Evolutionary conservation across 2,113 vertebrate species (phyloP), one percentile per base, ranked within the genome.

Genomic region (Hydropotes inermis): DNA sequence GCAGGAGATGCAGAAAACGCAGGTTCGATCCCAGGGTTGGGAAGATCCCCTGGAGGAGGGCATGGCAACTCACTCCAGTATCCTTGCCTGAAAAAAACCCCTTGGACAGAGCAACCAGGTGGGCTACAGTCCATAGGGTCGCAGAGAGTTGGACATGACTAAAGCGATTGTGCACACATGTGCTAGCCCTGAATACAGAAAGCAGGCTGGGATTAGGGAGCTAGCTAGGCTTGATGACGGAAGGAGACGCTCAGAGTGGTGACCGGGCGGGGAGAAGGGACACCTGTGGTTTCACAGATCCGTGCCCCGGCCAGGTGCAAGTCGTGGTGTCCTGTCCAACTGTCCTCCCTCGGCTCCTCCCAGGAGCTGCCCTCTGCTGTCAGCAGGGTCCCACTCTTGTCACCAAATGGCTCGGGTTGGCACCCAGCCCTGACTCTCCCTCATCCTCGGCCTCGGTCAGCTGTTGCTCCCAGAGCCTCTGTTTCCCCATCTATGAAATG

Each of bases 301-400:
- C 0, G 7, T 43, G 43, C n/a, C 28, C 0, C 33, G 70, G 79
- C 23, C 87, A 16, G 45, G 1, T 28, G 39, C n/a, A 2, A 36
- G 61, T 17, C 2, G 0, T 1, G 23, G 4, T 7, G 39, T 90
- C 70, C 17, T 16, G 6, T 33, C 6, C 15, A 0, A 8, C 39
- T 5, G 36, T 36, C 83, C 86, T 84, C 25, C 39, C 50, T 54
- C 21, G 1, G 64, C 58, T 50, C 2, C 1, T 9, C 76, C 55
- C n/a, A 7, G 81, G 16, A 54, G 17, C 86, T 50, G 2, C 14
- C 23, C 54, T 25, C 10, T 79, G 57, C 61, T 47, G 50, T 61
- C 28, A 5, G 6, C 13, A 39, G 90, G 30, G 27, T 21, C 55
- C 55, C 45, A 21, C 45, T 3, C 0, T 33, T 52, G 87, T 57